phyloP scores from a whole-genome alignment of 2,797 vertebrate genomes.

The Sylvilagus floridanus region DNA sequence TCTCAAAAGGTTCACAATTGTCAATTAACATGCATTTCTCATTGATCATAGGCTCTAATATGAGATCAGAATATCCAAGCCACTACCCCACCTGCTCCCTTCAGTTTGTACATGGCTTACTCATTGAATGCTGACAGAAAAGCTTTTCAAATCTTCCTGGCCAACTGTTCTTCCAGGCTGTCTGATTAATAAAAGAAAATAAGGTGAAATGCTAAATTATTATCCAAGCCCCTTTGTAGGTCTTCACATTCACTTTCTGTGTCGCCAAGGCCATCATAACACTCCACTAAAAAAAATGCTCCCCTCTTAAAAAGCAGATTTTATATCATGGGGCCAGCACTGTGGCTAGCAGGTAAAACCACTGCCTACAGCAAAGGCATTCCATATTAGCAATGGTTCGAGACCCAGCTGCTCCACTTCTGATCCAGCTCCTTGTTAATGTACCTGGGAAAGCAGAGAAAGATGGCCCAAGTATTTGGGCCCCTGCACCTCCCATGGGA shows the following conservation, averaged over 20 bases:
- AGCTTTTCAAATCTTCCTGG: not conserved
- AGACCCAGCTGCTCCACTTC: too few relatives aligned
- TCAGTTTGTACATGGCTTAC: not conserved
- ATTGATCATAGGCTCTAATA: slow-evolving; percentile 14
- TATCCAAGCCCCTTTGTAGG: not conserved
- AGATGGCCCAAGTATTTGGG: too few relatives aligned
- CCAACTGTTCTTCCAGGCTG: not conserved
- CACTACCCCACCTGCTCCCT: not conserved
- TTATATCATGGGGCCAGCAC: not conserved
- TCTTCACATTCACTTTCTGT: slow-evolving; percentile 30
- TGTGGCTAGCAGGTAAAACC: too few relatives aligned
- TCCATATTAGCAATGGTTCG: too few relatives aligned
- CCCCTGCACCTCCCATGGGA: too few relatives aligned
- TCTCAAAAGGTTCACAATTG: slow-evolving; percentile 25
- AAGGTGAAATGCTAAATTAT: not conserved
- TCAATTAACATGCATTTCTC: slow-evolving; percentile 48
- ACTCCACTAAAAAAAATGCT: not conserved
- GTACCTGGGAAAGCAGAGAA: too few relatives aligned
- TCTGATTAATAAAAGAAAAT: slow-evolving; percentile 30
- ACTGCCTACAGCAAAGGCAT: too few relatives aligned
- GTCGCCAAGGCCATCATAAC: not conserved
- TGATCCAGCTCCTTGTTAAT: too few relatives aligned
- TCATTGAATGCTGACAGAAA: not conserved
- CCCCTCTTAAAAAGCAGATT: not conserved
- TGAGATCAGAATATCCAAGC: not conserved